A percentile compares a stretch with the other conserved stretches of the same genome.
Evolutionary conservation across 2,113 vertebrate genomes (phyloP).

Genomic region (Lophochroa leadbeateri): DNA sequence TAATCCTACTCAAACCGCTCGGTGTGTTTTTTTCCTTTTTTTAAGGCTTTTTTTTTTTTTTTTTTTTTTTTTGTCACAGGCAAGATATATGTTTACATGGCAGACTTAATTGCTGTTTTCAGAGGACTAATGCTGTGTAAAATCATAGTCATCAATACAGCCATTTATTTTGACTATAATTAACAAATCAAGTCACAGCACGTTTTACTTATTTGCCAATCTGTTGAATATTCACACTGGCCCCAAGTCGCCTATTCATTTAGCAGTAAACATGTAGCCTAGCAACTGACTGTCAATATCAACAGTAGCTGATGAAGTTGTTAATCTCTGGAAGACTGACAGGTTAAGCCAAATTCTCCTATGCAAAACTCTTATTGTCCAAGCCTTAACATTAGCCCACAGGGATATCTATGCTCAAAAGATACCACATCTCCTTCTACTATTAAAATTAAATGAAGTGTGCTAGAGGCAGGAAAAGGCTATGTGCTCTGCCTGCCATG

Average conservation of each 20-base stretch:
- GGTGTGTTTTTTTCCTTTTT: slow-evolving; percentile 38
- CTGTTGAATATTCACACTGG: slow-evolving; percentile 81
- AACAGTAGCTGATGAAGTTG: slow-evolving; percentile 83
- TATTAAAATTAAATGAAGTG: slow-evolving; percentile 78
- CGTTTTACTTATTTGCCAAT: slow-evolving; percentile 83
- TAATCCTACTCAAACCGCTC: slow-evolving; percentile 46
- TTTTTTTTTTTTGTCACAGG: slow-evolving; percentile 57
- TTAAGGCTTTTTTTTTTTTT: slow-evolving; percentile 44
- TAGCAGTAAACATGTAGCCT: slow-evolving; percentile 79
- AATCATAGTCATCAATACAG: slow-evolving; percentile 78
- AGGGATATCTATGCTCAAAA: slow-evolving; percentile 64
- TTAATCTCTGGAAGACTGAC: slow-evolving; percentile 80
- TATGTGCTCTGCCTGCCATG: slow-evolving; percentile 49
- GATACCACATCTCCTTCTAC: slow-evolving; percentile 65
- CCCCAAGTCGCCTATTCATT: slow-evolving; percentile 79
- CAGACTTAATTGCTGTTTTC: slow-evolving; percentile 64
- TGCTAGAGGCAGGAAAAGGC: slow-evolving; percentile 72
- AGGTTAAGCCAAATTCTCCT: slow-evolving; percentile 58
- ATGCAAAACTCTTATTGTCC: slow-evolving; percentile 60
- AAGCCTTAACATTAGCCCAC: slow-evolving; percentile 56
- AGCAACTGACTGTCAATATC: slow-evolving; percentile 85
- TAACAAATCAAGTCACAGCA: slow-evolving; percentile 82
- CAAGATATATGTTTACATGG: slow-evolving; percentile 62
- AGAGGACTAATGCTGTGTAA: slow-evolving; percentile 63
- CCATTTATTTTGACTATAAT: slow-evolving; percentile 72